phyloP scores from a whole-genome alignment of 2,888 invertebrate genomes.

The Drosophila putrida region DNA sequence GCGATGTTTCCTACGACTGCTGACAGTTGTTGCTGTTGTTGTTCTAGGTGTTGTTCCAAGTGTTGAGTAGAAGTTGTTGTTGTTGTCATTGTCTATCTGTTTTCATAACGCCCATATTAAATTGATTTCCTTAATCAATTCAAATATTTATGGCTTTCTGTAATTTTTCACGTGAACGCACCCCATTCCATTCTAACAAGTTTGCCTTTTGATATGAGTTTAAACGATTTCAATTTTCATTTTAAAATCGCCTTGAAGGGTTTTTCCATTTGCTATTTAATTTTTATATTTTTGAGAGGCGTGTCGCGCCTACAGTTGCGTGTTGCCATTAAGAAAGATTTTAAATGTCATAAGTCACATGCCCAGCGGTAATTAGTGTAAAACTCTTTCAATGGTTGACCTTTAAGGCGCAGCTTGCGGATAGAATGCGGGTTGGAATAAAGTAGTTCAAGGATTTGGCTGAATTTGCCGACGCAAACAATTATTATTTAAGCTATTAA shows the following conservation, averaged over 20 bases:
- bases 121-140: slow-evolving; percentile 78
- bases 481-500: slow-evolving; percentile 19
- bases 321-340: slow-evolving; percentile 49
- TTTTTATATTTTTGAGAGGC: background rate
- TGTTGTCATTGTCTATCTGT: slow-evolving; percentile 24
- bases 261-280: slow-evolving; percentile 1
- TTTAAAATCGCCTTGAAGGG: slow-evolving; percentile 29
- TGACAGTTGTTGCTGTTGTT: slow-evolving; percentile 34
- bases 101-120: slow-evolving; percentile 60
- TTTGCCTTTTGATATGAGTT: slow-evolving; percentile 32
- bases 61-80: slow-evolving; percentile 22
- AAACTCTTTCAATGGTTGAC: slow-evolving; percentile 33
- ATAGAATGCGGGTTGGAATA: background rate
- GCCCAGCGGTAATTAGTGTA: slow-evolving; percentile 72
- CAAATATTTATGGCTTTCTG: slow-evolving; percentile 62
- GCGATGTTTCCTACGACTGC: slow-evolving; percentile 45
- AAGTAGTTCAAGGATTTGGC: slow-evolving; percentile 41
- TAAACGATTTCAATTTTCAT: slow-evolving; percentile 41
- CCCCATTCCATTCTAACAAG: background rate
- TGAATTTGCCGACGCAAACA: slow-evolving; percentile 6
- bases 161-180: slow-evolving; percentile 41
- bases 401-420: slow-evolving; percentile 42
- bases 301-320: slow-evolving; percentile 38
- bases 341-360: slow-evolving; percentile 73
- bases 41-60: slow-evolving; percentile 25